phyloP scores from a whole-genome alignment of 2,888 invertebrate genomes.

The Serripes groenlandicus region DNA sequence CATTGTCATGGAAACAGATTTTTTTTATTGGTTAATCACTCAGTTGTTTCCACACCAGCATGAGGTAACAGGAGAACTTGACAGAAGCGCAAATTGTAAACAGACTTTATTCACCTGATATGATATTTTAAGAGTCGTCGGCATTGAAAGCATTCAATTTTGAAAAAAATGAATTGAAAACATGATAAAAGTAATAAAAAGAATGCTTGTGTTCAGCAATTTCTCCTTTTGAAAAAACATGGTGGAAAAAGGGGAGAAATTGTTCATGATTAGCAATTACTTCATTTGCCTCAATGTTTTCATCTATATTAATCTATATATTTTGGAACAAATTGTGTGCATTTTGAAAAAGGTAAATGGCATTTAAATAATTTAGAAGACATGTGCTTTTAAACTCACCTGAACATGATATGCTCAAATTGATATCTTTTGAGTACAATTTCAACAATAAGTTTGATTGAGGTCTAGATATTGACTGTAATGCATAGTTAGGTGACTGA shows the following conservation, averaged over 20 bases:
- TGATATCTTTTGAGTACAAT: too few relatives aligned
- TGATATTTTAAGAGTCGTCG: neutral
- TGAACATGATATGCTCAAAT: too few relatives aligned
- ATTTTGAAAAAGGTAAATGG: too few relatives aligned
- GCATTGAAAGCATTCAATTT: neutral
- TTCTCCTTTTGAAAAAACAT: too few relatives aligned
- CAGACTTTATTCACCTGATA: neutral
- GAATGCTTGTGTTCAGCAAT: neutral
- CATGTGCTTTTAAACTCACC: too few relatives aligned
- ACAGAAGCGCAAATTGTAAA: conserved; percentile 14
- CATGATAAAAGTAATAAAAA: neutral
- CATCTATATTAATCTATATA: too few relatives aligned
- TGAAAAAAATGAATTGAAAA: neutral
- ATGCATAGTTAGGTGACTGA: too few relatives aligned
- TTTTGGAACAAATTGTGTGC: too few relatives aligned
- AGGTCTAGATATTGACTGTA: too few relatives aligned
- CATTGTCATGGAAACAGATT: conserved; percentile 5
- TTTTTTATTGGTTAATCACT: conserved; percentile 23
- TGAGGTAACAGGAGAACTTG: conserved; percentile 10
- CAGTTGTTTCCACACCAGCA: conserved; percentile 4
- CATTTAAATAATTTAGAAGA: too few relatives aligned
- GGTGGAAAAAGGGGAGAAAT: too few relatives aligned
- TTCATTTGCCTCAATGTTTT: neutral
- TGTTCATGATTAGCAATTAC: neutral
- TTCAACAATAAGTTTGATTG: too few relatives aligned